Evolutionary conservation across 2,113 vertebrate species (phyloP), one percentile per base, ranked within the genome.

Genomic region (Euleptes europaea): DNA sequence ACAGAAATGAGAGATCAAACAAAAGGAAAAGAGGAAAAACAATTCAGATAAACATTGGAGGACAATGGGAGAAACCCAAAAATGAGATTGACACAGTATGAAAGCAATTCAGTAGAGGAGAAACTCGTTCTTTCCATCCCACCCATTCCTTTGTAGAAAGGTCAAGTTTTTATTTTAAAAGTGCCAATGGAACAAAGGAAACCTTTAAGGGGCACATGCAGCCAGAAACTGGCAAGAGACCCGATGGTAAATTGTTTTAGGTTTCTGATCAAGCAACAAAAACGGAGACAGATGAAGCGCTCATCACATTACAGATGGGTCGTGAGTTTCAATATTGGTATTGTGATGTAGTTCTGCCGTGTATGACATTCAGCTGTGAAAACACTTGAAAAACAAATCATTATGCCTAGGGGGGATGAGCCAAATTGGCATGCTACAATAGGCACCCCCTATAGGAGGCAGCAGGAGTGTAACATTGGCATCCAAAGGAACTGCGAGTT

Each of bases 281-380:
- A 87, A 85, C n/a, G 6, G 3, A 89, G 19, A 65, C 38, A 84
- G 65, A 70, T 87, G 28, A 91, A 88, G 86, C 78, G 5, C 5
- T 82, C 15, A 81, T 42, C 66, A 66, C 7, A 21, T 86, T 88
- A 78, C 28, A n/a, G 51, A 33, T 54, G 40, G 78, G 6, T 26
- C 3, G 0, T 80, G 84, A 1, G 0, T 83, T 84, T 69, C 1
- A 1, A 38, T 85, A 69, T 40, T 87, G 42, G 42, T 83, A 86
- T 31, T 82, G 63, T 63, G 85, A 23, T 15, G 76, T 83, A 67
- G 86, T 1, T 26, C 47, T 31, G 0, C 26, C 75, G 71, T n/a
- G 57, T 3, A 42, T 38, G 51, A 80, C 38, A 49, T 57, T 79
- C 67, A 66, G 9, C 1, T 15, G 11, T 66, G 15, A 78, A 42